Evolutionary conservation across 1,140 invertebrate genomes (phyloP), one percentile per base, ranked within the genome.

Genomic region (Apis laboriosa): DNA sequence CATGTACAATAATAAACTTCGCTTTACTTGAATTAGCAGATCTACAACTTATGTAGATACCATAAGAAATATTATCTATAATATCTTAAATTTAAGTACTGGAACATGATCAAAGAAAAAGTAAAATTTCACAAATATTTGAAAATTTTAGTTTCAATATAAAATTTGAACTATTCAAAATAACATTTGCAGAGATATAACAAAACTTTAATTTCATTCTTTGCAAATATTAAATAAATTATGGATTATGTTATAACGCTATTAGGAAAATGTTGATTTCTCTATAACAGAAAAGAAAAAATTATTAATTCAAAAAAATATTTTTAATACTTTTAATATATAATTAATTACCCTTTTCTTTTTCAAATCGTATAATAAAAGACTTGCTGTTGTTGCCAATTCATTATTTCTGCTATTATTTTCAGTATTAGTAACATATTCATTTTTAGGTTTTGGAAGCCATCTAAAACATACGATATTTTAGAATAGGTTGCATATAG

Each of bases 381-480:
- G 75, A 34, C 64, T 85, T 12, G 72, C n/a, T 3, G 86, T 68
- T 13, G 80, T 53, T 5, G 76, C 76, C 11, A 53, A 8, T 11
- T 87, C 84, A 1, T 2, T 67, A 7, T 64, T 11, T 9, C 15
- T 19, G 0, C 43, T 0, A 13, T 9, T 24, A 7, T 9, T 49
- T 53, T 51, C 77, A 21, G 11, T 21, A n/a, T 56, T 61, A 15
- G 63, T 4, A 0, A 13, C 34, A 51, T 24, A 74, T 12, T 55
- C 72, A 34, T 55, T 55, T 55, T 85, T 88, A 28, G 55, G 86
- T 51, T 43, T 68, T 0, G 86, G 87, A 21, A 88, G 55, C 55
- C 77, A 83, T 8, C 87, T 88, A n/a, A 58, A 70, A 73, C 12
- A 34, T 43, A 67, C 2, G 2, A 64, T 28, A 12, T 12, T 19